Conservation (phyloP, 2,113 vertebrate species). For the Centrocercus urophasianus region DNA sequence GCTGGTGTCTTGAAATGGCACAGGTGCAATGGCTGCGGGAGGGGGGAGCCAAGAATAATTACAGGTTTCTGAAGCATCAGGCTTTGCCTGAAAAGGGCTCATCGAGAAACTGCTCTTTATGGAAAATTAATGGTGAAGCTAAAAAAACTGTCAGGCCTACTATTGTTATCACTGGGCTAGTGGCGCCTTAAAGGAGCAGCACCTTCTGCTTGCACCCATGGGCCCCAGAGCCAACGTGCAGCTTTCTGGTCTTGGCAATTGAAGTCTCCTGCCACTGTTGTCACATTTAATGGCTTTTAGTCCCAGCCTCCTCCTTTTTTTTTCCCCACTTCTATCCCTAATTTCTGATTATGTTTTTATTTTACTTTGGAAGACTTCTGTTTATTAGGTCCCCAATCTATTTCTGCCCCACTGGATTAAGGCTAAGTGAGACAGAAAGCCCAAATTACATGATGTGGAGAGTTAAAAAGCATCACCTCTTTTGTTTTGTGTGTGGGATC, state of each 20-base stretch:
- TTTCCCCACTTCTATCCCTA: neutral
- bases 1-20: conserved; percentile 84
- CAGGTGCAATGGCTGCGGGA: conserved; percentile 86
- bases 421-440: neutral
- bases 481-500: neutral
- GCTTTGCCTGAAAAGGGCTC: conserved; percentile 80
- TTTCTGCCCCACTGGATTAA: conserved; percentile 1
- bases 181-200: conserved; percentile 63
- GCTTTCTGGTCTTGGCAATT: conserved; percentile 20
- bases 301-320: neutral
- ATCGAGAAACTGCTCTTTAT: conserved; percentile 81
- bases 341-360: conserved; percentile 27
- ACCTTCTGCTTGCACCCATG: neutral
- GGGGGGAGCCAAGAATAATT: conserved; percentile 84
- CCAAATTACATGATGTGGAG: neutral
- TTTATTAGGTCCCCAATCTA: neutral
- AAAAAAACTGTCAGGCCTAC: conserved; percentile 70
- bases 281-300: neutral
- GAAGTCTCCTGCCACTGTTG: neutral
- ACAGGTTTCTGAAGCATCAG: conserved; percentile 84
- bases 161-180: conserved; percentile 69
- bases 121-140: conserved; percentile 83
- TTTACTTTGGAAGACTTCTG: neutral
- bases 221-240: neutral
- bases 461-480: neutral